Evolutionary conservation across 2,888 invertebrate species (phyloP), one percentile per base, ranked within the genome.

Genomic region (Labia minor): DNA sequence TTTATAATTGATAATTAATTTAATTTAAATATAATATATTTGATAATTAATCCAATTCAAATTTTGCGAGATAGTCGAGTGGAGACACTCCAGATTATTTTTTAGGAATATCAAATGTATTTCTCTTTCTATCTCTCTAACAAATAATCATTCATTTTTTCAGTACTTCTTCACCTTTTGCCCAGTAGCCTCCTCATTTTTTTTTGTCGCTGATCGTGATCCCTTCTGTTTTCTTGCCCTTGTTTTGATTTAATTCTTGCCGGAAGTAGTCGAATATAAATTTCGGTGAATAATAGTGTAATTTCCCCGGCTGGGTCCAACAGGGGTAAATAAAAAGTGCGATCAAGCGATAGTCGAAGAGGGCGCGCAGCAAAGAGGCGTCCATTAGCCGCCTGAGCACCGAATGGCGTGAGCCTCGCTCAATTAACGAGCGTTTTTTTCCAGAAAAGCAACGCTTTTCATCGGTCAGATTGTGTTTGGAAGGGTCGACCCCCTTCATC

Each of bases 231-330:
- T 49, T 49, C 49, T 49, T 49, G 49, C 6, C 49, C 6, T 49
- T 49, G 49, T 49, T 49, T 49, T 49, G 49, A 49, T 49, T 49
- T 49, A 49, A 49, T 49, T 49, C 49, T 49, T 49, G 49, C 49
- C 49, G 49, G 49, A 49, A 49, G 6, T n/a, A 49, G 49, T 49
- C 49, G 49, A 49, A 49, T 49, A 49, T 49, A 49, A 49, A 49
- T 49, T 49, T 49, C 49, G 49, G 49, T 49, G 49, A 49, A 49
- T 49, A 49, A 49, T 49, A 49, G 49, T 49, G 49, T 49, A 49
- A 49, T 49, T 49, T 49, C 49, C 49, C 49, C 6, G 49, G n/a
- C 16, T 11, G 3, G 49, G 6, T n/a, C 49, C 49, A 14, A 49
- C 14, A 14, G 49, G 49, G 16, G 4, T n/a, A 49, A 49, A 49